phyloP scores from a whole-genome alignment of 2,113 vertebrate genomes.

The Pseudolaguvia tuberculata region DNA sequence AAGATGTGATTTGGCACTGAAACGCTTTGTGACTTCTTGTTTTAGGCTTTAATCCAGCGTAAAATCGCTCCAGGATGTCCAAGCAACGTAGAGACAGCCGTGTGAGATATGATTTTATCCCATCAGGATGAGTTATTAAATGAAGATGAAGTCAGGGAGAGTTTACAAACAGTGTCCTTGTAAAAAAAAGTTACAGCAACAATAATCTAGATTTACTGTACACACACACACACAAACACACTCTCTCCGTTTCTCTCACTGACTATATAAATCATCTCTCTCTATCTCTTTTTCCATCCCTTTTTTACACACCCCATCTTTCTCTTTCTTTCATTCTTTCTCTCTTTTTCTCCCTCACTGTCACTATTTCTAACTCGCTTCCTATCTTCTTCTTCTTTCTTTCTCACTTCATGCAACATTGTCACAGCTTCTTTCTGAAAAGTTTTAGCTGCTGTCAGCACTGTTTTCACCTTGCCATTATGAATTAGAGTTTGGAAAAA shows the following conservation, averaged over 20 bases:
- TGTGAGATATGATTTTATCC: slow-evolving; percentile 21
- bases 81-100: neutral
- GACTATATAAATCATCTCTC: too few species aligned
- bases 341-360: too few species aligned
- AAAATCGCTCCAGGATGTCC: slow-evolving; percentile 21
- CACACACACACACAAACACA: too few species aligned
- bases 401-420: neutral
- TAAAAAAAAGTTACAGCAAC: slow-evolving; percentile 21
- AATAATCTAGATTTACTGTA: slow-evolving; percentile 25
- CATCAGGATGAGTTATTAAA: slow-evolving; percentile 26
- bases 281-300: neutral
- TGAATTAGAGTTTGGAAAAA: slow-evolving; percentile 11
- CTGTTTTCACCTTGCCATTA: slow-evolving; percentile 17
- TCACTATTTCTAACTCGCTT: neutral
- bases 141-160: slow-evolving; percentile 14
- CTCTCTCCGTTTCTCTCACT: too few species aligned
- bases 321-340: too few species aligned
- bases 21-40: slow-evolving; percentile 11
- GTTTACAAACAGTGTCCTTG: slow-evolving; percentile 24
- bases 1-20: slow-evolving; percentile 10
- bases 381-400: neutral
- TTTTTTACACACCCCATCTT: too few species aligned
- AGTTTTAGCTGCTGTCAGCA: neutral
- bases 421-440: slow-evolving; percentile 8
- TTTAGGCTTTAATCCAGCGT: slow-evolving; percentile 12